Base-by-base conservation (phyloP, 2,888 invertebrate genomes). In the Hoplodrina blanda region DNA sequence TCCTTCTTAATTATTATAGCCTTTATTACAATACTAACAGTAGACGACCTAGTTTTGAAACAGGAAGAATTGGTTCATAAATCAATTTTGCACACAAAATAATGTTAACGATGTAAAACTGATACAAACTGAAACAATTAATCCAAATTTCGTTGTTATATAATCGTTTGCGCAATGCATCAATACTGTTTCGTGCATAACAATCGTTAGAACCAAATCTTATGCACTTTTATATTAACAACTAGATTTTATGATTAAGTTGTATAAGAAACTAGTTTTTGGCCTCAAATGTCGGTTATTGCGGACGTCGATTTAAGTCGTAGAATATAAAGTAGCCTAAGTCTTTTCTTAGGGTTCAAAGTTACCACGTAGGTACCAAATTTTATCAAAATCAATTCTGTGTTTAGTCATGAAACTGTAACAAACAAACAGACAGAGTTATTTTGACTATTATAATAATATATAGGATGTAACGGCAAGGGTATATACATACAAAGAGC, bases 71-170 rank as follows among this genome's bases (percentile, higher is more conserved):
- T 54, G 50, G 25, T 59, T 55, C 50, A 44, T 46, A 15, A 41
- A 46, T 30, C 33, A 19, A 25, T 56, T 71, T 59, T 33, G 17
- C n/a, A 54, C 44, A 25, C 49, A 75, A 15, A 46, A 46, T 46
- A 46, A 46, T 17, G 46, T 60, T 46, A 20, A 63, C 25, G 64
- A 62, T 30, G 56, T n/a, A 49, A 13, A 62, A 50, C 61, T 66
- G 69, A 52, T 44, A 77, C 41, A 62, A 74, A 69, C 65, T 54
- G 15, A 53, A 63, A 56, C 69, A 62, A 30, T 64, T 74, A 63
- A 52, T 78, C 63, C 46, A 66, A 70, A 74, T 63, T 59, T 61
- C 7, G 30, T 30, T n/a, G 41, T 78, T 75, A 46, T 33, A 59
- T 62, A 71, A 75, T 13, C 52, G 56, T 13, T 53, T 67, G 61